Percentiles rank a stretch among this genome's conserved stretches.
Evolutionary conservation across 2,888 invertebrate species (phyloP).

Genomic region (Resseliella maxima): DNA sequence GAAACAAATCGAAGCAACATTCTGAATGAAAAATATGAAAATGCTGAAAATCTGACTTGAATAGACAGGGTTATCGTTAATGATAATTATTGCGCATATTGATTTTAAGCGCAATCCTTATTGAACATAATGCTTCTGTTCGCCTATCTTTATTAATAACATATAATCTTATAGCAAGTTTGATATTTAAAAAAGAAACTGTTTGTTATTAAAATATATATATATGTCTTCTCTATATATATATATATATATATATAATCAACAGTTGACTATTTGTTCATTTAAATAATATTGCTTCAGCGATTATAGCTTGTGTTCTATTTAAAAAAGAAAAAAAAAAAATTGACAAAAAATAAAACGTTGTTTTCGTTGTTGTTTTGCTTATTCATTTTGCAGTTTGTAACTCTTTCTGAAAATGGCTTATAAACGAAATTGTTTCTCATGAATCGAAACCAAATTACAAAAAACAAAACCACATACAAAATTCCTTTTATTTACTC

Average conservation of each 20-base stretch:
- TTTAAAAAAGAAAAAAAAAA: not conserved
- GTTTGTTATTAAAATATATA: no score
- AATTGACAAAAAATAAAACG: not conserved
- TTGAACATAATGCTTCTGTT: no score
- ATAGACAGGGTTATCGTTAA: no score
- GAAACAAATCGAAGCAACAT: no score
- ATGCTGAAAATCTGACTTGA: no score
- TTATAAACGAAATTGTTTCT: not conserved
- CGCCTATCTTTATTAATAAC: no score
- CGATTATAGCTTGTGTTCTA: not conserved
- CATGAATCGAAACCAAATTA: not conserved
- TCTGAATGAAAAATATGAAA: no score
- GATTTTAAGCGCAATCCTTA: no score
- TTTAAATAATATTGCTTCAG: conserved; percentile 39
- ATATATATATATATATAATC: not conserved
- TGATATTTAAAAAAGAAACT: no score
- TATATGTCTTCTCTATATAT: not conserved
- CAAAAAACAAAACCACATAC: not conserved
- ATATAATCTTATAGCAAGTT: no score
- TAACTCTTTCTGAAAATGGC: conserved; percentile 42
- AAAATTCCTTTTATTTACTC: not conserved
- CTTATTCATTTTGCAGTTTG: not conserved
- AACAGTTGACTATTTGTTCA: conserved; percentile 14
- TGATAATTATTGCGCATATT: no score
- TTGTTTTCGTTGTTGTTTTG: conserved; percentile 15